These are phyloP conservation scores for Nautilus pompilius DNA, from an alignment of 1,140 invertebrate genomes.

Conservation along the genomic window DNA sequence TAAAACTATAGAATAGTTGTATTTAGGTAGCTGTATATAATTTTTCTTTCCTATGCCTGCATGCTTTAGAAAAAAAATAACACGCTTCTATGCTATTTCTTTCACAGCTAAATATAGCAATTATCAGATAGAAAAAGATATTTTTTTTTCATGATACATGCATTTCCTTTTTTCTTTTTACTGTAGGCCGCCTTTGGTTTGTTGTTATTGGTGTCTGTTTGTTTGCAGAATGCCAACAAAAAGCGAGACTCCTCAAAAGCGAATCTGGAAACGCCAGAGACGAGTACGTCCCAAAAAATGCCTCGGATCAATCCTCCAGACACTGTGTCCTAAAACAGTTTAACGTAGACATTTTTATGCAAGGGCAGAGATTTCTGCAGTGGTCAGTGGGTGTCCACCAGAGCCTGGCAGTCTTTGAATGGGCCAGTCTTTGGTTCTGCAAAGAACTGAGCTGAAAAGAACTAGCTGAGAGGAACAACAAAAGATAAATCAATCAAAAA, in stretches of 20 bases:
- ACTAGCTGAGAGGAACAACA: no score
- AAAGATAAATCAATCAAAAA: no score
- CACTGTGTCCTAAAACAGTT: no score
- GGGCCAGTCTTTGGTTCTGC: no score
- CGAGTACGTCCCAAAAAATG: constrained; percentile 30
- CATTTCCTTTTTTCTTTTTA: background rate
- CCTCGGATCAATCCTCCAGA: constrained; percentile 29
- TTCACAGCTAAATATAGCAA: background rate
- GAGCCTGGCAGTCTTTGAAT: no score
- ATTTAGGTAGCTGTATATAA: background rate
- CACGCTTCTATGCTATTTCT: background rate
- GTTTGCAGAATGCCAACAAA: constrained; percentile 36
- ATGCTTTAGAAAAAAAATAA: background rate
- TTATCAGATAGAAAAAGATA: background rate
- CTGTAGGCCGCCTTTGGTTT: background rate
- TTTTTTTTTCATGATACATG: background rate
- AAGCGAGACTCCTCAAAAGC: constrained; percentile 41
- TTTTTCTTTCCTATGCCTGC: background rate
- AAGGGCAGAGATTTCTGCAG: no score
- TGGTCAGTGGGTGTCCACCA: no score
- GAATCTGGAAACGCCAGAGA: constrained; percentile 29
- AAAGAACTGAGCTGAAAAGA: no score
- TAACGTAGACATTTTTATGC: no score
- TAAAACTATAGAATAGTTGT: no score
- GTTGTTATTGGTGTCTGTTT: constrained; percentile 1